Evolutionary conservation across 2,113 vertebrate genomes (phyloP), one percentile per base, ranked within the genome.

Genomic region (Phrynocephalus versicolor): DNA sequence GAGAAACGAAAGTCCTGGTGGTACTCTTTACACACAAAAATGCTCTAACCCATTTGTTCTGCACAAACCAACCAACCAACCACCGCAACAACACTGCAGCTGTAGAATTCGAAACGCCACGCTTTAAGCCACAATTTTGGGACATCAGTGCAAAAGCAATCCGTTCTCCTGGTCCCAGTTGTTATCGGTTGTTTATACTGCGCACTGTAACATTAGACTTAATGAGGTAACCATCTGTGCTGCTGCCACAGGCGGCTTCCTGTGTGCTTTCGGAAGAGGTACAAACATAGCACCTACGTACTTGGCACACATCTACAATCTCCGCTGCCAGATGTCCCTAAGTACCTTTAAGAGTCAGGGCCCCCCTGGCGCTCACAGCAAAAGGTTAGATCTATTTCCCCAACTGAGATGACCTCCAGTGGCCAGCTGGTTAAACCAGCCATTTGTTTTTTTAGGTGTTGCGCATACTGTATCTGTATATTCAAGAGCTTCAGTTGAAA

Each of bases 321-420:
- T 27, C 25, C 18, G 6, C 2, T 62, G 27, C 84, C 64, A 30
- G 30, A 6, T 13, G 21, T 45, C 16, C 33, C 37, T 6, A 41
- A n/a, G 25, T 2, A 18, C 27, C 27, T 35, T 35, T n/a, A 35
- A 70, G 41, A 67, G 37, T 65, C 27, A 14, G 33, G 21, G 3
- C 62, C 23, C 14, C 18, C 2, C 16, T 55, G 33, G 37, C 16
- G 58, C n/a, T 21, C 51, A 9, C 35, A 39, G 19, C 6, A 21
- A 41, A 77, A 75, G 64, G 8, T 70, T 39, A 25, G 39, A 25
- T 69, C 9, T 1, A 8, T 6, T 8, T 33, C 33, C 15, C 18
- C 69, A 51, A 45, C 69, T 77, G 12, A 1, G 39, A 51, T 51
- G 81, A n/a, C 45, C 79, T 87, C 87, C 74, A 84, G 33, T 73